These are phyloP conservation scores for Archips xylosteana DNA, from an alignment of 2,888 invertebrate species.

Conservation along the genomic window DNA sequence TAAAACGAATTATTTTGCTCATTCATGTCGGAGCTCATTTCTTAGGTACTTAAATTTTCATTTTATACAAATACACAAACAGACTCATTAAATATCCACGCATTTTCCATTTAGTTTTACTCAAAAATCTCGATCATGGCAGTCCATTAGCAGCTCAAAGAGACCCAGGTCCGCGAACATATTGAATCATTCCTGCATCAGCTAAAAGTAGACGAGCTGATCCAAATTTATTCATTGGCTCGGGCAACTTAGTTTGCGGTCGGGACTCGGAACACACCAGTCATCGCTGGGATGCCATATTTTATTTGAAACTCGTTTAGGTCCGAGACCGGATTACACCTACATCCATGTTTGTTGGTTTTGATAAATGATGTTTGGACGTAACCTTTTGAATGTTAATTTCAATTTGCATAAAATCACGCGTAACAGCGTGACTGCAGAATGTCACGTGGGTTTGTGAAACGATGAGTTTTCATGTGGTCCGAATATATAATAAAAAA, in stretches of 20 bases:
- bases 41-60: no score
- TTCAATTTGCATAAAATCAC: not conserved
- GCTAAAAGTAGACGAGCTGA: constrained; percentile 46
- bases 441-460: not conserved
- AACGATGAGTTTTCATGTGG: not conserved
- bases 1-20: no score
- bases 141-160: constrained; percentile 4
- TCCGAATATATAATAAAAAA: not conserved
- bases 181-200: constrained; percentile 45
- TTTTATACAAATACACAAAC: no score
- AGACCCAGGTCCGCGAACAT: not conserved
- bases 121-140: not conserved
- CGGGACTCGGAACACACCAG: constrained; percentile 14
- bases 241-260: constrained; percentile 46
- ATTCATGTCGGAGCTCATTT: no score
- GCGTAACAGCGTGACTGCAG: not conserved
- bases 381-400: constrained; percentile 12
- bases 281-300: constrained; percentile 19
- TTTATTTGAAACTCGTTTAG: constrained; percentile 14
- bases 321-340: not conserved
- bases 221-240: constrained; percentile 62
- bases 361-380: constrained; percentile 17
- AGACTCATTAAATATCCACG: no score
- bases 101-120: not conserved
- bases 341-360: constrained; percentile 6